These are phyloP conservation scores for Euphydryas editha DNA, from an alignment of 2,888 invertebrate species.

Conservation along the genomic window DNA sequence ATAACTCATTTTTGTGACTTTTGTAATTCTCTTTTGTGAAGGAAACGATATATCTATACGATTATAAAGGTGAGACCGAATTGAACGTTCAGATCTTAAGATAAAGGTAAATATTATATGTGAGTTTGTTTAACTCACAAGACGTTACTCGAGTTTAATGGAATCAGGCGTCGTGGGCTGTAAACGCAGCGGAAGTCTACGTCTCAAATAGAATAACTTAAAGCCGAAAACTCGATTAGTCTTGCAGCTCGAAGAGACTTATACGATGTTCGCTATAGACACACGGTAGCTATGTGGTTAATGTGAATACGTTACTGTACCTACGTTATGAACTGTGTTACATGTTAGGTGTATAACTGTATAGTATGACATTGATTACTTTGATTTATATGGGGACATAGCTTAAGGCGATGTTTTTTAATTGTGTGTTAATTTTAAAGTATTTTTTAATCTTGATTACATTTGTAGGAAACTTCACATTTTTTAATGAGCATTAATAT, in stretches of 20 bases:
- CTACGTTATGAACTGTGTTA: neutral
- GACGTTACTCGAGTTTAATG: constrained; percentile 21
- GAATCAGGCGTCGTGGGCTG: constrained; percentile 40
- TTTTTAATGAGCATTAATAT: too few relatives aligned
- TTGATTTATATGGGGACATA: too few relatives aligned
- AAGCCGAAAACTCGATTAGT: constrained; percentile 75
- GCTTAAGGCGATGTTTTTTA: too few relatives aligned
- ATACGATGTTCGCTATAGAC: constrained; percentile 14
- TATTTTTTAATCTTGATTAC: too few relatives aligned
- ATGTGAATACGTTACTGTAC: constrained; percentile 28
- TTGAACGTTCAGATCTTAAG: neutral
- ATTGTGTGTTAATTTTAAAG: neutral
- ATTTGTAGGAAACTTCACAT: too few relatives aligned
- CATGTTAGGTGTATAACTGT: neutral
- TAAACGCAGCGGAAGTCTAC: constrained; percentile 53
- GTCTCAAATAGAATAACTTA: constrained; percentile 74
- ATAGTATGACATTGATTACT: too few relatives aligned
- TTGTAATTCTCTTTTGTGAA: too few relatives aligned
- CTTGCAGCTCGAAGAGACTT: constrained; percentile 47
- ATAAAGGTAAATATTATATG: neutral
- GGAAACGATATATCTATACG: neutral
- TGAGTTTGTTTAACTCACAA: neutral
- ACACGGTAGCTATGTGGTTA: constrained; percentile 28
- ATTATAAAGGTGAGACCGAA: neutral
- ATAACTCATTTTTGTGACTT: too few relatives aligned